Percentiles rank a stretch among this genome's conserved stretches.
Conservation (phyloP, 2,113 vertebrate species). For the Myrmecobius fasciatus region DNA sequence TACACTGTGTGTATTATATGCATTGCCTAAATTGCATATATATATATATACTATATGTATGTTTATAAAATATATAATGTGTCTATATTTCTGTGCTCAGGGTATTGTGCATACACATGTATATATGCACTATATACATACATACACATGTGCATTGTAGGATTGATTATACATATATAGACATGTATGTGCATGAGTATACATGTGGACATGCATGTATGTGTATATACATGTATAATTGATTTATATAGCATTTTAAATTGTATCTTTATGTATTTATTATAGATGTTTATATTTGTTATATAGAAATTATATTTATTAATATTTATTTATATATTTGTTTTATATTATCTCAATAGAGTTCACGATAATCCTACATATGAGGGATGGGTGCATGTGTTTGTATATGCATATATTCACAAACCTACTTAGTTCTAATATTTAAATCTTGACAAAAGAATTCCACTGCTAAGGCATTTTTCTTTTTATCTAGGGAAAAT, state of each 20-base stretch:
- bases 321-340: too few species aligned
- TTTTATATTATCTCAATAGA: too few species aligned
- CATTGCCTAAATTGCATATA: not conserved
- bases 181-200: not conserved
- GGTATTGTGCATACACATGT: not conserved
- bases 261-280: not conserved
- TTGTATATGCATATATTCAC: not conserved
- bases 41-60: not conserved
- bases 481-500: not conserved
- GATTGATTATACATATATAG: too few species aligned
- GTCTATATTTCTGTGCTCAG: too few species aligned
- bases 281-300: too few species aligned
- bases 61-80: too few species aligned
- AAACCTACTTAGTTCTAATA: not conserved
- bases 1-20: not conserved
- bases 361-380: too few species aligned
- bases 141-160: not conserved
- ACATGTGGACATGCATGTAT: not conserved
- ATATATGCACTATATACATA: not conserved
- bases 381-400: too few species aligned
- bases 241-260: not conserved
- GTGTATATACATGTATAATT: fast-evolving
- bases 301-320: too few species aligned
- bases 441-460: not conserved
- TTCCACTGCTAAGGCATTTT: not conserved